Percentiles rank a stretch among this genome's conserved stretches.
Evolutionary conservation across 2,797 vertebrate genomes (phyloP).

Genomic region (Clangula hyemalis): DNA sequence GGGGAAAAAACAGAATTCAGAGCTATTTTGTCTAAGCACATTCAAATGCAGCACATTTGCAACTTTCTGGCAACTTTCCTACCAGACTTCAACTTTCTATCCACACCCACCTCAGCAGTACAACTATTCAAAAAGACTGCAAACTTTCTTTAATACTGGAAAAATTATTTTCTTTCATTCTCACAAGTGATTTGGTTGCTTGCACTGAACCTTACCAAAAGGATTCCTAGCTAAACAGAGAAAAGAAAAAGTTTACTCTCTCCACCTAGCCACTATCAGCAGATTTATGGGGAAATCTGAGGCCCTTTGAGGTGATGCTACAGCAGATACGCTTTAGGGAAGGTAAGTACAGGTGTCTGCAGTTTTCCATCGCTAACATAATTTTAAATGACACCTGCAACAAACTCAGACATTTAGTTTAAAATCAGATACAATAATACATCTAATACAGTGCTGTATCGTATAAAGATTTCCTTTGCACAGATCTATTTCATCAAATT

Average conservation of each 20-base stretch:
- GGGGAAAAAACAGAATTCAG: neutral
- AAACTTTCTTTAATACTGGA: neutral
- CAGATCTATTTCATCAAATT: neutral
- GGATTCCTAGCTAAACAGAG: neutral
- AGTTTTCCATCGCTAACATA: neutral
- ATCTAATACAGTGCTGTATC: neutral
- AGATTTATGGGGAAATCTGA: neutral
- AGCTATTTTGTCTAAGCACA: neutral
- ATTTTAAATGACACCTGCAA: neutral
- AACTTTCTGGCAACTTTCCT: slow-evolving; percentile 4
- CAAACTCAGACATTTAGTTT: neutral
- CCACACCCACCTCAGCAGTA: neutral
- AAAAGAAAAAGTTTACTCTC: neutral
- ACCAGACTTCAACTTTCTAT: neutral
- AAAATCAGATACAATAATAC: neutral
- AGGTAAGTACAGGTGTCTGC: neutral
- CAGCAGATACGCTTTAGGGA: neutral
- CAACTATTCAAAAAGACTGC: neutral
- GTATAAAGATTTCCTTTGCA: neutral
- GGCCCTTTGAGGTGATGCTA: neutral
- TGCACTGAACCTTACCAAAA: neutral
- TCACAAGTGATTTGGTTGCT: neutral
- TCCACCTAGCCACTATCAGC: neutral
- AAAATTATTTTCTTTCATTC: neutral
- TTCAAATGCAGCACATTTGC: neutral